These are phyloP conservation scores for Clupea harengus DNA, from an alignment of 2,113 vertebrate species.

Conservation along the genomic window DNA sequence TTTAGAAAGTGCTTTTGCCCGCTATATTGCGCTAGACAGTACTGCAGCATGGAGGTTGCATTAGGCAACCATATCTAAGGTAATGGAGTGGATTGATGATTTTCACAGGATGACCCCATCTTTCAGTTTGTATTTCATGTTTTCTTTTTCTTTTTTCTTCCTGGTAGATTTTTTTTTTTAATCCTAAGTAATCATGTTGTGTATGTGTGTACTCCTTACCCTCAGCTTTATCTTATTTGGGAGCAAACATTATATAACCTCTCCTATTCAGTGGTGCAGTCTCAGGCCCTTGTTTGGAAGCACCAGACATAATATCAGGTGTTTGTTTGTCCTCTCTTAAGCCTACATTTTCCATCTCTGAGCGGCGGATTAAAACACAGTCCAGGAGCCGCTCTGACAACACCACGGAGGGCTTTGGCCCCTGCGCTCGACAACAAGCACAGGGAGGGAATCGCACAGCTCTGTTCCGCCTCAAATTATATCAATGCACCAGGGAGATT, in stretches of 20 bases:
- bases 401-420: slow-evolving; percentile 5
- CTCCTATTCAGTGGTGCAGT: neutral
- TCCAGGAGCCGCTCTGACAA: neutral
- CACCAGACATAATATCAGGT: slow-evolving; percentile 27
- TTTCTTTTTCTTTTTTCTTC: neutral
- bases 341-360: slow-evolving; percentile 35
- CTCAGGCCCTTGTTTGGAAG: slow-evolving; percentile 15
- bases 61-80: neutral
- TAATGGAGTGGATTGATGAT: too few species aligned
- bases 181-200: neutral
- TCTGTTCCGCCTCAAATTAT: slow-evolving; percentile 25
- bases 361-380: slow-evolving; percentile 40
- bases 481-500: slow-evolving; percentile 42
- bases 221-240: neutral
- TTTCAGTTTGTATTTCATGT: neutral
- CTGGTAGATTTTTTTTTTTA: too few species aligned
- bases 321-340: slow-evolving; percentile 44
- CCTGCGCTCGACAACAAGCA: neutral
- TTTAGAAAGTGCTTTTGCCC: too few species aligned
- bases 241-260: slow-evolving; percentile 16
- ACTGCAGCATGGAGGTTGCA: neutral
- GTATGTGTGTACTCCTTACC: neutral
- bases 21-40: neutral
- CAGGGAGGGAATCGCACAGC: neutral
- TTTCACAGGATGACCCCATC: too few species aligned